phyloP scores from a whole-genome alignment of 2,113 vertebrate species.

The Ia io region DNA sequence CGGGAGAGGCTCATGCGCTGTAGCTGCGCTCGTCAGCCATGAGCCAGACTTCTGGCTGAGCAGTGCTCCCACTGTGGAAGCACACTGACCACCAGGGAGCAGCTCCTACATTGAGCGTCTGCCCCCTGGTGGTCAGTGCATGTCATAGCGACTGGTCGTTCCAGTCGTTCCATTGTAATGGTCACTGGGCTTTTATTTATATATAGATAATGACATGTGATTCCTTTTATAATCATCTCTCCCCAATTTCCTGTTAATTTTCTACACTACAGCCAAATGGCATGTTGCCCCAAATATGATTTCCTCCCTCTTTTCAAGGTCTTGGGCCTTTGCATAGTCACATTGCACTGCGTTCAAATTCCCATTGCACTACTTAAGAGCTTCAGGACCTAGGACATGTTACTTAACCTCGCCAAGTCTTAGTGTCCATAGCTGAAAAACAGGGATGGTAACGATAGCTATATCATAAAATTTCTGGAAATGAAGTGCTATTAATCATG shows the following conservation, averaged over 20 bases:
- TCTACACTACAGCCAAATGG: not conserved
- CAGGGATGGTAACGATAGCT: not conserved
- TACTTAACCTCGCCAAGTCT: not conserved
- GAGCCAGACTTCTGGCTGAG: no score
- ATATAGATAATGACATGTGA: not conserved
- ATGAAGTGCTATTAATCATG: not conserved
- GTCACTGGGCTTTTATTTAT: no score
- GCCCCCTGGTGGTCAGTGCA: no score
- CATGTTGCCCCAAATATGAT: not conserved
- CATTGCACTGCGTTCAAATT: not conserved
- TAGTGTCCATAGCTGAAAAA: not conserved
- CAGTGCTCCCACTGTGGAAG: no score
- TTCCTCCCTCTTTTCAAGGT: not conserved
- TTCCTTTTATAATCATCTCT: conserved; percentile 9
- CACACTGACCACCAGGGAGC: no score
- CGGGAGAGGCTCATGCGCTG: no score
- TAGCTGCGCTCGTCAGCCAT: no score
- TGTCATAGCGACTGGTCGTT: no score
- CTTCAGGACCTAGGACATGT: not conserved
- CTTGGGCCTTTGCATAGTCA: not conserved
- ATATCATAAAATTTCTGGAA: not conserved
- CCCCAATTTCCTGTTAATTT: not conserved
- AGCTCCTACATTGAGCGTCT: no score
- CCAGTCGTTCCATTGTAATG: no score
- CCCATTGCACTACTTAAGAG: not conserved